Evolutionary conservation across 2,113 vertebrate genomes (phyloP).

Genomic region (Cyphomyrus plagiostoma): DNA sequence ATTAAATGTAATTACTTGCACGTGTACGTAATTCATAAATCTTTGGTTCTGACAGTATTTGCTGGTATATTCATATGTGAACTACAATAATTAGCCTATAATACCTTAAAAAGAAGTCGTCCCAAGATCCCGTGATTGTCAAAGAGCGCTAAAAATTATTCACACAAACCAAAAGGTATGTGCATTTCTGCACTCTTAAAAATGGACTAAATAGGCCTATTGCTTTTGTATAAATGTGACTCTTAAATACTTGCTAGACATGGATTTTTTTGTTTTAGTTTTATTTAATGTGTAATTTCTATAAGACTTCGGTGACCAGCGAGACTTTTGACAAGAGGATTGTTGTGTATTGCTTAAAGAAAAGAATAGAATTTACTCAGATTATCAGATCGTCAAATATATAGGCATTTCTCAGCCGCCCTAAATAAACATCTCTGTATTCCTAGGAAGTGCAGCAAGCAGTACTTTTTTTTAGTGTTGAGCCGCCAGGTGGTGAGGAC

Average conservation of each 20-base stretch:
- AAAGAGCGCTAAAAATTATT: neutral
- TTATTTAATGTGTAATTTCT: neutral
- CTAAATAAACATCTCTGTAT: neutral
- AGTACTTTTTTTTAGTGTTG: neutral
- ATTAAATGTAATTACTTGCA: neutral
- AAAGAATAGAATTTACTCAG: neutral
- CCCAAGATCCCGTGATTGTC: neutral
- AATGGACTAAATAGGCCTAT: neutral
- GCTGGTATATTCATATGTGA: neutral
- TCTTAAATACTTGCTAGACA: neutral
- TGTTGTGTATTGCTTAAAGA: neutral
- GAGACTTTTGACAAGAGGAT: neutral
- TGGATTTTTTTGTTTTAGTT: neutral
- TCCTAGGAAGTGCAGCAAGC: neutral
- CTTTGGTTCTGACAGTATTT: neutral
- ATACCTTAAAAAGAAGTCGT: neutral
- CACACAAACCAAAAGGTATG: neutral
- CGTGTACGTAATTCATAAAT: neutral
- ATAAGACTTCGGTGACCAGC: neutral
- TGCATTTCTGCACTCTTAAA: neutral
- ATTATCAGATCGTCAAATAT: neutral
- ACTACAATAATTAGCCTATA: neutral
- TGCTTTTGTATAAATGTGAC: neutral
- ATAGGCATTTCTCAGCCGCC: neutral
- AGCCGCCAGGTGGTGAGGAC: conserved; percentile 54